Base-by-base conservation (phyloP, 2,888 invertebrate genomes). In the Aphodius granarius region DNA sequence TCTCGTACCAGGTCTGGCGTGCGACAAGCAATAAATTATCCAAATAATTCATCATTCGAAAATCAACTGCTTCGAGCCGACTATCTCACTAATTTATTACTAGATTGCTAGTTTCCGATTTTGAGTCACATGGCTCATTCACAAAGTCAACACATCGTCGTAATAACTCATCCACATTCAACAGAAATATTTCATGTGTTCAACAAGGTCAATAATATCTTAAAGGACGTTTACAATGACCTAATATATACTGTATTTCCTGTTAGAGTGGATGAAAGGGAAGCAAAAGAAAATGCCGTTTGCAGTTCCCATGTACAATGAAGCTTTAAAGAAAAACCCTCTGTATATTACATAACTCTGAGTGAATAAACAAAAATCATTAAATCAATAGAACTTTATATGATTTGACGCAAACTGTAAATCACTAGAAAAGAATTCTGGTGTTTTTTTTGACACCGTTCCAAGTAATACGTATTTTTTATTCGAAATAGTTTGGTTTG, bases 401-500 rank as follows among this genome's bases (percentile, higher is more conserved):
- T 1, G 9, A 43, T 43, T 43, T 43, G 43, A 43, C 43, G 43
- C 43, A 43, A 1, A 13, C 43, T 3, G 43, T 43, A 43, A 43
- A 43, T 43, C 43, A 43, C 3, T 13, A 43, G 43, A 43, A 43
- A 43, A 43, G 43, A 43, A 43, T 43, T 43, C 43, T 1, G 9
- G 43, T 43, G 13, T 43, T 43, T 43, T 43, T 21, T 68, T 18
- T 20, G 19, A 18, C 15, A 20, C 9, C 19, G 68, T 68, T 20
- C 68, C 68, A 68, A 68, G 68, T 22, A 43, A 43, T 68, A 68
- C 18, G 68, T 68, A n/a, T 66, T 68, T 1, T 68, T 22, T 68
- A n/a, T 68, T 68, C 68, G 15, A n/a, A n/a, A 68, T 21, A 20
- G 68, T 68, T 19, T 71, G 63, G 71, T 71, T n/a, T n/a, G 19